A percentile compares a stretch with the other conserved stretches of the same genome.
These are phyloP conservation scores for Oreocharis arfaki DNA, from an alignment of 2,113 vertebrate species.

Conservation along the genomic window DNA sequence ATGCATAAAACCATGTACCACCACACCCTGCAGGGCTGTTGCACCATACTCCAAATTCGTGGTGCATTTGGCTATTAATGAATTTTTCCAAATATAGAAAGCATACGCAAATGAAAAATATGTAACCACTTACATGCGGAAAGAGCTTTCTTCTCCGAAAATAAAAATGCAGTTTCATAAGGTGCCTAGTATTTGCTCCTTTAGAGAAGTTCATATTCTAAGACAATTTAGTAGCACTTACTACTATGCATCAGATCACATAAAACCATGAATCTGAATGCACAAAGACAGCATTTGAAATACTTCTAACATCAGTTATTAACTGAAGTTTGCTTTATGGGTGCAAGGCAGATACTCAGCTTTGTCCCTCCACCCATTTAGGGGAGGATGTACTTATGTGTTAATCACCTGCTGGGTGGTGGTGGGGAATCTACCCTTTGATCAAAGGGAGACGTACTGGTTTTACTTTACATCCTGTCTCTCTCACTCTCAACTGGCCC, in stretches of 20 bases:
- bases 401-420: slow-evolving; percentile 74
- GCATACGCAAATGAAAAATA: not conserved
- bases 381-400: slow-evolving; percentile 33
- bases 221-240: not conserved
- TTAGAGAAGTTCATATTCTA: not conserved
- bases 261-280: not conserved
- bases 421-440: slow-evolving; percentile 69
- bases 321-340: not conserved
- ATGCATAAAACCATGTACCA: not conserved
- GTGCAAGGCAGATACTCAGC: not conserved
- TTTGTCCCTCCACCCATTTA: not conserved
- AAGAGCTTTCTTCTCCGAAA: not conserved
- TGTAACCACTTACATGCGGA: not conserved
- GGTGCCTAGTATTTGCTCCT: not conserved
- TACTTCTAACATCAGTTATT: not conserved
- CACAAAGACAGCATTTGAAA: not conserved
- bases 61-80: not conserved
- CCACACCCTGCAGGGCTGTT: not conserved
- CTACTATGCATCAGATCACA: not conserved
- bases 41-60: not conserved
- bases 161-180: not conserved
- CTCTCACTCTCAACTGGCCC: slow-evolving; percentile 56
- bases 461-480: slow-evolving; percentile 79
- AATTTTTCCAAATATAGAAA: not conserved
- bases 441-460: slow-evolving; percentile 75